Percentiles rank a stretch among this genome's conserved stretches.
Evolutionary conservation across 2,888 invertebrate genomes (phyloP).

Genomic region (Junonia oenone): DNA sequence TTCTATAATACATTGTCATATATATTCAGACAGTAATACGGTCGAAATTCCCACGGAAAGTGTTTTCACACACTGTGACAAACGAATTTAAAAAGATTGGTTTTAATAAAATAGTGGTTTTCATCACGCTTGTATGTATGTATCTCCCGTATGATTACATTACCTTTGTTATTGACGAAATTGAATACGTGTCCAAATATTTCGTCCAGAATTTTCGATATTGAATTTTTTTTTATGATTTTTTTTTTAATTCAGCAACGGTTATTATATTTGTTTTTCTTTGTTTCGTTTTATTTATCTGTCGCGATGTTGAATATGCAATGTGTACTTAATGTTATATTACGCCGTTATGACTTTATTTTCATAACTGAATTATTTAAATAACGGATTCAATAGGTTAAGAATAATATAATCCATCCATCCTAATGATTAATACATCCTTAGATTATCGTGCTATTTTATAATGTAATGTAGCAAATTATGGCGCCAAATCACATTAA

Average conservation of each 20-base stretch:
- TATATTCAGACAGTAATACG: constrained; percentile 7
- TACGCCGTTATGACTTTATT: too few species aligned
- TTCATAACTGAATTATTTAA: too few species aligned
- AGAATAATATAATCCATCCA: too few species aligned
- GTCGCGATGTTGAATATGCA: background rate
- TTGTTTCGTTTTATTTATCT: background rate
- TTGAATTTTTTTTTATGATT: background rate
- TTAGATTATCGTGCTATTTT: too few species aligned
- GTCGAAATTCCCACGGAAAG: constrained; percentile 17
- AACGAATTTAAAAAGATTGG: constrained; percentile 35
- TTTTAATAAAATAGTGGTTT: constrained; percentile 46
- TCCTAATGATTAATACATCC: too few species aligned
- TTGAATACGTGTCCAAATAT: constrained; percentile 8
- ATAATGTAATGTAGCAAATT: too few species aligned
- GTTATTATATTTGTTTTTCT: background rate
- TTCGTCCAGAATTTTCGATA: background rate
- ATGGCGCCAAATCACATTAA: too few species aligned
- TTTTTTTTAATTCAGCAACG: background rate
- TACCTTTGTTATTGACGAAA: constrained; percentile 17
- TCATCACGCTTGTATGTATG: constrained; percentile 4
- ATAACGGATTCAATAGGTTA: too few species aligned
- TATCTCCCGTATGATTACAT: constrained; percentile 3
- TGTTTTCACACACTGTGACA: constrained; percentile 13
- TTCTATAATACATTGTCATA: constrained; percentile 14
- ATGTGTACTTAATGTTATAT: background rate